phyloP scores from a whole-genome alignment of 92 coral and sea anemone genomes.

The Porites evermanni region DNA sequence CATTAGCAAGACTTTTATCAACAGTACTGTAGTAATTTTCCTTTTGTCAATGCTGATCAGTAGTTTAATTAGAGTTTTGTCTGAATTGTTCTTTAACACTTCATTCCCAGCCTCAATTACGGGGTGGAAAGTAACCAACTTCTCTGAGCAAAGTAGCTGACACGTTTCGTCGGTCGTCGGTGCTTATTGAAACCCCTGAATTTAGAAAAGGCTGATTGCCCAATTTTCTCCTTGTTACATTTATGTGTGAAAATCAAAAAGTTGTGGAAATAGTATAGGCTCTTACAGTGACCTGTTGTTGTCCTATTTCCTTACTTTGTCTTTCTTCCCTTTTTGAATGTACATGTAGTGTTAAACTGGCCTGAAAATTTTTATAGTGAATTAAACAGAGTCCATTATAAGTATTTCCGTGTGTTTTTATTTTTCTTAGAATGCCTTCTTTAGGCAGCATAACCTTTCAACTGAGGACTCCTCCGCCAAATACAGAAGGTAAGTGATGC shows the following conservation, averaged over 20 bases:
- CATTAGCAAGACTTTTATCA: too few relatives aligned
- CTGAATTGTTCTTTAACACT: too few relatives aligned
- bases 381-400: neutral
- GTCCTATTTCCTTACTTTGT: neutral
- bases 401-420: neutral
- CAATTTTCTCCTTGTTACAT: too few relatives aligned
- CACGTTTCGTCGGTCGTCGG: too few relatives aligned
- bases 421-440: conserved; percentile 86
- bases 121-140: too few relatives aligned
- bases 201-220: too few relatives aligned
- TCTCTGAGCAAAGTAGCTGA: too few relatives aligned
- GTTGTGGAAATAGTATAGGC: neutral
- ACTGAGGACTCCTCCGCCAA: conserved; percentile 93
- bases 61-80: too few relatives aligned
- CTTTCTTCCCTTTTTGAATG: neutral
- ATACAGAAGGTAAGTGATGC: conserved; percentile 79
- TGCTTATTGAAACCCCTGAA: too few relatives aligned
- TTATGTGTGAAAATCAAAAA: neutral
- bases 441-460: conserved; percentile 92
- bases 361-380: neutral
- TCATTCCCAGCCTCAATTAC: too few relatives aligned
- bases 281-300: neutral
- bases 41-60: too few relatives aligned
- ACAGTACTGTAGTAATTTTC: too few relatives aligned
- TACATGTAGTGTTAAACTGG: neutral